Base-by-base conservation (phyloP, 2,797 vertebrate genomes). In the Botia almorhae region DNA sequence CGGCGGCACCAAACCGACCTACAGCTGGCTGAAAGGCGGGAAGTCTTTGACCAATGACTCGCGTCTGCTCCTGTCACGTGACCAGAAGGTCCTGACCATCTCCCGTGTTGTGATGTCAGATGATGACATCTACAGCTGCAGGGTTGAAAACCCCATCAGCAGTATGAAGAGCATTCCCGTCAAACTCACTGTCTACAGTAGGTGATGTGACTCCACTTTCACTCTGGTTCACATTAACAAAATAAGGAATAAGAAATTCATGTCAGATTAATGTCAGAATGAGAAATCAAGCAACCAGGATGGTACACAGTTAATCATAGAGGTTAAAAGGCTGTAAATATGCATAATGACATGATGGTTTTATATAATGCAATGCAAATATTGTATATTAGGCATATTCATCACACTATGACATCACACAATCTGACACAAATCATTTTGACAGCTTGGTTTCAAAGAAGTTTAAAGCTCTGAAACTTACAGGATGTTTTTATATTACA, bases 11-110 rank as follows among this genome's bases (percentile, higher is more conserved):
- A 99, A 99, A 85, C 95, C 97, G 67, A 83, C 91, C 75, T 99
- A 99, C 80, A 92, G 93, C 16, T 99, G 98, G 98, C 89, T 95
- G 89, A 99, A 99, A 89, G 97, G 95, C 0, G 96, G 96, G 85
- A 95, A 96, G 87, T 90, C 93, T 0, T 91, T 98, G 88, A 93
- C 87, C 91, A 98, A 98, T 1, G 97, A 99, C 89, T 94, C 97
- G 0, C 93, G 96, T 61, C 92, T 98, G 86, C 93, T 95, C 78
- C 95, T 99, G 58, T 99, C 97, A 33, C 94, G 93, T 0, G 95
- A 98, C 92, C 96, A 96, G 84, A 98, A 97, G 91, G 93, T 97
- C 84, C 93, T 99, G 90, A 98, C 96, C 89, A 98, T 99, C 92
- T 88, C 92, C 0, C 93, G 95, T 0, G 96, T 99, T 56, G 91